These are phyloP conservation scores for Contarinia nasturtii DNA, from an alignment of 1,140 invertebrate genomes.

Conservation along the genomic window DNA sequence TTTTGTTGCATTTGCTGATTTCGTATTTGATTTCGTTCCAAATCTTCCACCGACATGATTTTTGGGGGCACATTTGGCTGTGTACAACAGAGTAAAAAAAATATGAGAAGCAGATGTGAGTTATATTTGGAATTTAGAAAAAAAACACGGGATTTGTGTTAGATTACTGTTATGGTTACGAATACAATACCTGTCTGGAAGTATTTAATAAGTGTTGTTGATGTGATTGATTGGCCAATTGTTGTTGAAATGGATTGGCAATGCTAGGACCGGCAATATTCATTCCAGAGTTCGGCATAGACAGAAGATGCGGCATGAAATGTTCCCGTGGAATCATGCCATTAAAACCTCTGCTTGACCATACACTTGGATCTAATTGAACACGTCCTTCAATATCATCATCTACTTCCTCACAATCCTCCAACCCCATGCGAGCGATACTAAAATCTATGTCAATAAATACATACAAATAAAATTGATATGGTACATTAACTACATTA, in stretches of 20 bases:
- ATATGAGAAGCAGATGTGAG: too few relatives aligned
- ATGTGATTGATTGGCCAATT: slow-evolving; percentile 9
- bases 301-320: not conserved
- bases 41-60: slow-evolving; percentile 20
- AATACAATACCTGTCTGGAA: not conserved
- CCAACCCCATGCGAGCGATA: slow-evolving; percentile 33
- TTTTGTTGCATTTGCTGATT: slow-evolving; percentile 12
- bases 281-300: not conserved
- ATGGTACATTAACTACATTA: too few relatives aligned
- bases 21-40: slow-evolving; percentile 19
- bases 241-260: not conserved
- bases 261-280: not conserved
- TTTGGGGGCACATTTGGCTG: slow-evolving; percentile 7
- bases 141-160: too few relatives aligned
- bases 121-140: too few relatives aligned
- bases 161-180: not conserved
- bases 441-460: slow-evolving; percentile 19
- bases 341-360: slow-evolving; percentile 20
- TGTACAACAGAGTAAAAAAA: too few relatives aligned
- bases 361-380: slow-evolving; percentile 25
- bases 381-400: slow-evolving; percentile 25
- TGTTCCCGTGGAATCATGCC: not conserved
- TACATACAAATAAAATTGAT: too few relatives aligned
- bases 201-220: slow-evolving; percentile 4
- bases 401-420: slow-evolving; percentile 26